Evolutionary conservation across 2,113 vertebrate genomes (phyloP).

Genomic region (Nibea coibor): DNA sequence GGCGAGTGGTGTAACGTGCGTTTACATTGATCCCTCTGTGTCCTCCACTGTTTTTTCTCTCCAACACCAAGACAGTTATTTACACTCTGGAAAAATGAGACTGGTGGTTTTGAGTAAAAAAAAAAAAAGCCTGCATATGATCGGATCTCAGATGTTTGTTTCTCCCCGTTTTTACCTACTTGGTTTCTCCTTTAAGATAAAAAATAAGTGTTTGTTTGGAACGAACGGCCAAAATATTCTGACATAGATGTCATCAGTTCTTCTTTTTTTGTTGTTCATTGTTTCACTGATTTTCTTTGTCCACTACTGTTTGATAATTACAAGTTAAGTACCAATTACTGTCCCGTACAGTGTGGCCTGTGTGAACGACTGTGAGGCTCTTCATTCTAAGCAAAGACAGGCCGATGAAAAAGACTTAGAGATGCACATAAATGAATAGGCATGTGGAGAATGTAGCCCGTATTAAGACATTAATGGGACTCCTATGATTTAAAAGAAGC

Average conservation of each 20-base stretch:
- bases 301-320: constrained; percentile 29
- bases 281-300: constrained; percentile 15
- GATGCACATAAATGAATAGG: constrained; percentile 11
- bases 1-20: constrained; percentile 92
- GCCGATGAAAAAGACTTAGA: constrained; percentile 17
- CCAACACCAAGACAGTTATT: constrained; percentile 80
- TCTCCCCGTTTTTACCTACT: constrained; percentile 50
- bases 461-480: constrained; percentile 19
- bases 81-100: constrained; percentile 70
- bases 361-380: constrained; percentile 37
- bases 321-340: constrained; percentile 14
- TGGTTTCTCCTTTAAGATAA: constrained; percentile 44
- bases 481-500: constrained; percentile 9
- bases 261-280: constrained; percentile 13
- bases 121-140: constrained; percentile 43
- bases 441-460: constrained; percentile 21
- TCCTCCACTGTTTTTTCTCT: constrained; percentile 76
- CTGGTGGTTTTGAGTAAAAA: constrained; percentile 64
- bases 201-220: constrained; percentile 60
- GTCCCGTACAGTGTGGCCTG: constrained; percentile 43
- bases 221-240: constrained; percentile 48
- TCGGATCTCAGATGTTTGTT: constrained; percentile 50
- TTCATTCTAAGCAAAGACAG: constrained; percentile 10
- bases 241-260: constrained; percentile 21
- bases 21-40: constrained; percentile 48